Percentiles rank a stretch among this genome's conserved stretches.
Conservation (phyloP, 37 sponge, comb jelly and placozoan species). For the Theonella swinhoei region DNA sequence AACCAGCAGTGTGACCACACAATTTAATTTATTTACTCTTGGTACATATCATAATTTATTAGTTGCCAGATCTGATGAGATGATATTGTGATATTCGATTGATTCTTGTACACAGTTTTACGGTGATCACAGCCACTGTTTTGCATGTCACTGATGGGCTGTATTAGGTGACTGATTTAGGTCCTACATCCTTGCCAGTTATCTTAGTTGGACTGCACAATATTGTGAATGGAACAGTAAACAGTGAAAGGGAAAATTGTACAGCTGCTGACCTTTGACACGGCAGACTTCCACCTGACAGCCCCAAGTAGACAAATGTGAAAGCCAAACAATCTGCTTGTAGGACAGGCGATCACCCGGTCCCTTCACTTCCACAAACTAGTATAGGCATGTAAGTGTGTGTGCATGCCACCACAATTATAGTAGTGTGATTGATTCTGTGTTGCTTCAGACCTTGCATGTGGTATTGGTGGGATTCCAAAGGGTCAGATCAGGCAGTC, state of each 20-base stretch:
- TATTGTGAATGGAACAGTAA: neutral
- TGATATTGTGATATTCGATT: too few species aligned
- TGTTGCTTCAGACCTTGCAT: slow-evolving; percentile 43
- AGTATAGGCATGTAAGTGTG: slow-evolving; percentile 16
- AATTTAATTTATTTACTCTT: too few species aligned
- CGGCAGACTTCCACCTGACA: slow-evolving; percentile 70
- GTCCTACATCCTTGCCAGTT: too few species aligned
- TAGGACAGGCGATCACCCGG: slow-evolving; percentile 74
- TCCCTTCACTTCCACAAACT: slow-evolving; percentile 91
- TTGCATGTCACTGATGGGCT: too few species aligned
- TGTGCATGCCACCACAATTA: neutral
- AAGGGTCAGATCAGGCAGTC: slow-evolving; percentile 79
- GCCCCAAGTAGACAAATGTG: slow-evolving; percentile 50
- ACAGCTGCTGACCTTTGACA: slow-evolving; percentile 49
- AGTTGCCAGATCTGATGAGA: too few species aligned
- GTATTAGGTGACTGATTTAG: too few species aligned
- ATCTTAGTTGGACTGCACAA: too few species aligned
- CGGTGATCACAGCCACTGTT: neutral
- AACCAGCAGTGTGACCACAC: too few species aligned
- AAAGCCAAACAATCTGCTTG: slow-evolving; percentile 78
- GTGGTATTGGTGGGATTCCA: slow-evolving; percentile 49
- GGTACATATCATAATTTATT: too few species aligned
- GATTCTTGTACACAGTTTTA: too few species aligned
- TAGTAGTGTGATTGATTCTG: neutral
- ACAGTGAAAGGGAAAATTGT: neutral